Evolutionary conservation across 2,797 vertebrate species (phyloP), one percentile per base, ranked within the genome.

Genomic region (Emydoidea blandingii): DNA sequence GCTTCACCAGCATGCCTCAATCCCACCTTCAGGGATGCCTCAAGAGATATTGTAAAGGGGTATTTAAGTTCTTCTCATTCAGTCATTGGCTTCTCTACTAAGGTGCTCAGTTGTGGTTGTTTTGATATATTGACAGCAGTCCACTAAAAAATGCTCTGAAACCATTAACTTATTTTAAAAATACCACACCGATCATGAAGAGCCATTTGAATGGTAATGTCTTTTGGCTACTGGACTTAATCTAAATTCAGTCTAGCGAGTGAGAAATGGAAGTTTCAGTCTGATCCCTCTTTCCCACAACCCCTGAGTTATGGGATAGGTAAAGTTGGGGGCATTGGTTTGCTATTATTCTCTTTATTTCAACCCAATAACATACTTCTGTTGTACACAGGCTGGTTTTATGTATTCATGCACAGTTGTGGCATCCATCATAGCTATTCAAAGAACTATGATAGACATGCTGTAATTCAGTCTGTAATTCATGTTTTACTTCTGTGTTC

Each of bases 401-500:
- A 50, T 83, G 80, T 84, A 47, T 8, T 0, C 19, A 14, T 65
- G 3, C 53, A n/a, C 11, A 81, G 1, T 76, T 90, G 10, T 92
- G 44, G 1, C 49, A 86, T 89, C 37, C 44, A 79, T 44, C 19
- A 21, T 88, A 84, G 37, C 5, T 78, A 50, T 68, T 72, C 18
- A 44, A 89, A 52, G 16, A 23, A 78, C 37, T 89, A 44, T 27
- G 3, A 49, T 74, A 87, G 82, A 57, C 0, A 1, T 6, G 23
- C 37, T 29, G 21, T 31, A 68, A 65, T 93, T n/a, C 27, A 68
- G 12, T 56, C 52, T 90, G n/a, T 95, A 91, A 89, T 81, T 95
- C 12, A 8, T 62, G 5, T 86, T 95, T 94, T 74, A 82, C 84
- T 96, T 97, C 83, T 89, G 53, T 93, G 18, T 94, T 96, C 83